phyloP scores from a whole-genome alignment of 2,113 vertebrate genomes.

The Myiagra hebetior region DNA sequence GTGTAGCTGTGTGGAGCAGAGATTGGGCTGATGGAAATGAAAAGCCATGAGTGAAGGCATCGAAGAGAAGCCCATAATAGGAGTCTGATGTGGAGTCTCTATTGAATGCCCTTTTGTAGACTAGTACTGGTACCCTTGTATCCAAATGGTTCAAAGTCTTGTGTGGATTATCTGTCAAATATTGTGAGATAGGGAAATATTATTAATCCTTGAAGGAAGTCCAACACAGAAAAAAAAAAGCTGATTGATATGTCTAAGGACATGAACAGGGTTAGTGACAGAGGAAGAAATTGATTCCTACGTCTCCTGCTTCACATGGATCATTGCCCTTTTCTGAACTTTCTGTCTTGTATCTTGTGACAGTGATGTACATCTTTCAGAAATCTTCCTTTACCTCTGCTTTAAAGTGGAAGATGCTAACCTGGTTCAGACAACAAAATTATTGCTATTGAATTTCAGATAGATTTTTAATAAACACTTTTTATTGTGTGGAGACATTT shows the following conservation, averaged over 20 bases:
- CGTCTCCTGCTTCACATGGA: neutral
- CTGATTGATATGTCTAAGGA: neutral
- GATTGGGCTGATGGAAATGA: neutral
- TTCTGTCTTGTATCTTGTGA: neutral
- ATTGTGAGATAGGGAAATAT: neutral
- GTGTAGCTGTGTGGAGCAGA: accelerated
- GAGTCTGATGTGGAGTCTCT: neutral
- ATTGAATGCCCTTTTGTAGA: neutral
- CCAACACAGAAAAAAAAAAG: neutral
- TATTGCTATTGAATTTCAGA: neutral
- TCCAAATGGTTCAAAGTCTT: neutral
- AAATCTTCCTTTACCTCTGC: neutral
- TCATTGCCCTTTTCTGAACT: neutral
- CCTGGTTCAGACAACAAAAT: neutral
- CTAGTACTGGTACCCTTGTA: neutral
- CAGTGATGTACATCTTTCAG: neutral
- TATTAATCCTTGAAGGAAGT: neutral
- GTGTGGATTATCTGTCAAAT: neutral
- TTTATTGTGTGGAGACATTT: neutral
- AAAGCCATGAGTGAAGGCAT: neutral
- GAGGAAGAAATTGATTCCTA: neutral
- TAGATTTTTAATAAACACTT: neutral
- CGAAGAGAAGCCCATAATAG: neutral
- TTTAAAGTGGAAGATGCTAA: neutral
- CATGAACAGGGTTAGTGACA: neutral